Percentiles rank a stretch among this genome's conserved stretches.
Conservation (phyloP, 2,888 invertebrate species). For the Mystacides longicornis region DNA sequence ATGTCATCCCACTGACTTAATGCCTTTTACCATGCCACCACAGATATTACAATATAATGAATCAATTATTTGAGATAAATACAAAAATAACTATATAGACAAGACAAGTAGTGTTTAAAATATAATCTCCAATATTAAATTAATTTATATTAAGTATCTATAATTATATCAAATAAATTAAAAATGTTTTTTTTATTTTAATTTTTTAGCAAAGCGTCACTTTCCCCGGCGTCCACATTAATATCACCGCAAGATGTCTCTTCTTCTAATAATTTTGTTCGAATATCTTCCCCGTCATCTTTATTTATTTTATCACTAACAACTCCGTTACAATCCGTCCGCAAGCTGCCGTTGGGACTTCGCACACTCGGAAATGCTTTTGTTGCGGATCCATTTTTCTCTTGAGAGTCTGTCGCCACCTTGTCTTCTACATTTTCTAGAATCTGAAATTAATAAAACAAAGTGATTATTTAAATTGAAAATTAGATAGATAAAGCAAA, state of each 20-base stretch:
- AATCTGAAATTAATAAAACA: no score
- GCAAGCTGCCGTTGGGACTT: slow-evolving; percentile 23
- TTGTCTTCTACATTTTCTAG: background rate
- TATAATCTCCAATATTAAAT: no score
- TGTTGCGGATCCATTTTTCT: slow-evolving; percentile 29
- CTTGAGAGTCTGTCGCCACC: background rate
- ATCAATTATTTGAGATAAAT: no score
- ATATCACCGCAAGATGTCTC: slow-evolving; percentile 15
- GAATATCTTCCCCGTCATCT: slow-evolving; percentile 32
- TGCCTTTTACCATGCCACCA: no score
- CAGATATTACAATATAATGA: no score
- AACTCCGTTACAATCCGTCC: slow-evolving; percentile 20
- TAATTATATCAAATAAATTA: no score
- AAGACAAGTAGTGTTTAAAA: no score
- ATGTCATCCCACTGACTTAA: no score
- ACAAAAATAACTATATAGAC: no score
- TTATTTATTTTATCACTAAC: slow-evolving; percentile 15
- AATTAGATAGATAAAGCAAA: no score
- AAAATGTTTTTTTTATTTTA: background rate
- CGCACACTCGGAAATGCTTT: slow-evolving; percentile 35
- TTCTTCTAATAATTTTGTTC: slow-evolving; percentile 13
- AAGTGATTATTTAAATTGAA: no score
- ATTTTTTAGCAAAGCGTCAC: slow-evolving; percentile 24
- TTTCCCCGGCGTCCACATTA: slow-evolving; percentile 22
- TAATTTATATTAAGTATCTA: no score